Evolutionary conservation across 2,888 invertebrate genomes (phyloP).

Genomic region (Corythucha ciliata): DNA sequence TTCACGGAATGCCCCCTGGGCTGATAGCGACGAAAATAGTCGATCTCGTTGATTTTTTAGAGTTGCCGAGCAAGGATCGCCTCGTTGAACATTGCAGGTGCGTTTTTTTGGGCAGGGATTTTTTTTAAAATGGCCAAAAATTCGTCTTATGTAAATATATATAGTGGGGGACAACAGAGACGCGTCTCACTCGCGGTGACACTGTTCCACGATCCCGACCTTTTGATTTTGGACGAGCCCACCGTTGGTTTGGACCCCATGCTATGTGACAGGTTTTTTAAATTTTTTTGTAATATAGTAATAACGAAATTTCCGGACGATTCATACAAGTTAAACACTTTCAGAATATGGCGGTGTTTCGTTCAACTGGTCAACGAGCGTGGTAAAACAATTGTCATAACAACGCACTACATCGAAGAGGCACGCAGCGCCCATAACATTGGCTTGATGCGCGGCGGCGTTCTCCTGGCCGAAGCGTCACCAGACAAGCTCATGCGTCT

Average conservation of each 20-base stretch:
- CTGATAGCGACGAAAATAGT: not conserved
- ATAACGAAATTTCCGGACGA: not conserved
- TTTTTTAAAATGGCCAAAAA: too few species aligned
- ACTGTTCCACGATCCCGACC: conserved; percentile 21
- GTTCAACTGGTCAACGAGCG: conserved; percentile 15
- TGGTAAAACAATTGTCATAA: conserved; percentile 22
- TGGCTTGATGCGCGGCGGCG: conserved; percentile 22
- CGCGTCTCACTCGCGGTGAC: conserved; percentile 20
- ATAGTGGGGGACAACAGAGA: conserved; percentile 22
- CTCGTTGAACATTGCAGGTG: conserved; percentile 19
- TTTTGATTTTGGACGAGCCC: conserved; percentile 22
- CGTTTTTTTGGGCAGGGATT: too few species aligned
- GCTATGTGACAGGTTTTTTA: conserved; percentile 12
- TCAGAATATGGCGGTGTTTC: conserved; percentile 21
- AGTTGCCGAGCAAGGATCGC: conserved; percentile 18
- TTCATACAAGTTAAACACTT: not conserved
- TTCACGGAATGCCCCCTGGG: conserved; percentile 15
- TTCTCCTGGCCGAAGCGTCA: conserved; percentile 22
- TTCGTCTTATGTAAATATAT: too few species aligned
- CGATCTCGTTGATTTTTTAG: conserved; percentile 14
- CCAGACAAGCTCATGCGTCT: conserved; percentile 16
- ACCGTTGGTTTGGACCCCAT: conserved; percentile 20
- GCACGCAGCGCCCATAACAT: too few species aligned
- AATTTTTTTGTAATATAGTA: not conserved
- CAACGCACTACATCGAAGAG: conserved; percentile 25